Evolutionary conservation across 2,888 invertebrate genomes (phyloP).

Genomic region (Psococerastis gibbosa): DNA sequence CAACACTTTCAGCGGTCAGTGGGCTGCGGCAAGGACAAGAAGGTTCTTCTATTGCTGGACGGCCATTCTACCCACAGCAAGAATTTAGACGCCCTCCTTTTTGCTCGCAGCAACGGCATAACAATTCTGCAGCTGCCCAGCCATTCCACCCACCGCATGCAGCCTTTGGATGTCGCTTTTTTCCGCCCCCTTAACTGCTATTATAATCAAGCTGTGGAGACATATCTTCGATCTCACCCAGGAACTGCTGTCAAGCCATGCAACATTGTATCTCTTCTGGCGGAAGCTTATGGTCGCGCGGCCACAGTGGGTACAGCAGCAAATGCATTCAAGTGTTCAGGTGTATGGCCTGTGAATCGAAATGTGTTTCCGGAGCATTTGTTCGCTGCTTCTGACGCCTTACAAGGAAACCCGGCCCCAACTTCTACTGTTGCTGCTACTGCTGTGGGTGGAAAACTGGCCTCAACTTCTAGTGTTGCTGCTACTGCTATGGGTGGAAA

Average conservation of each 20-base stretch:
- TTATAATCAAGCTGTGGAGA: background rate
- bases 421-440: too few relatives aligned
- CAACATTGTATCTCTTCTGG: background rate
- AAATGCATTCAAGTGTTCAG: background rate
- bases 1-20: background rate
- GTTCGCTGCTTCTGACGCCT: too few relatives aligned
- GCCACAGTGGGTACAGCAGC: background rate
- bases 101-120: constrained; percentile 4
- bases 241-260: background rate
- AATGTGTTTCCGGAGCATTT: too few relatives aligned
- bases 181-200: constrained; percentile 6
- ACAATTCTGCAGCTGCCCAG: background rate
- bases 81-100: background rate
- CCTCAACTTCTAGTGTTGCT: too few relatives aligned
- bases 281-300: background rate
- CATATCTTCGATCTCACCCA: too few relatives aligned
- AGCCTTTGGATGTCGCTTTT: constrained; percentile 4
- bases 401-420: too few relatives aligned
- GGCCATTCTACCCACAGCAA: background rate
- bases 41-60: background rate
- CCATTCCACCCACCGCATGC: constrained; percentile 7
- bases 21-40: background rate
- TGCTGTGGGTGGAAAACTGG: too few relatives aligned
- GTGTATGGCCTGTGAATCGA: background rate
- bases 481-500: too few relatives aligned